Evolutionary conservation across 2,888 invertebrate genomes (phyloP).

Genomic region (Tholera decimalis): DNA sequence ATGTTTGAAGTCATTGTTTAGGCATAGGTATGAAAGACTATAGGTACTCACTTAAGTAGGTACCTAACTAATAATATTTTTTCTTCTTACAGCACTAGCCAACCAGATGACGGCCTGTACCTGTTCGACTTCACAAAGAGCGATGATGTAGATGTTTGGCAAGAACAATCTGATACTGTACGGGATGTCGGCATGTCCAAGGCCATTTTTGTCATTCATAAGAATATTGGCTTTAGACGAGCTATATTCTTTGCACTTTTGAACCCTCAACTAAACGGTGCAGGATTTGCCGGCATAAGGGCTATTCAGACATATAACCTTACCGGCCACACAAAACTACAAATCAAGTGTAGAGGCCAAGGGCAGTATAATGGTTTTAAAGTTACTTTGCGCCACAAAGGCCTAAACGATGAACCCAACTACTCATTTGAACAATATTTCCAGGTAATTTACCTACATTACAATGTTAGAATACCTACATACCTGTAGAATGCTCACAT

Average conservation of each 20-base stretch:
- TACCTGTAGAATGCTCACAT: background rate
- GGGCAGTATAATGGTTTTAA: conserved; percentile 92
- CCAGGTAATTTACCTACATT: conserved; percentile 88
- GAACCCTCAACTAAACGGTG: conserved; percentile 93
- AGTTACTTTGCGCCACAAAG: conserved; percentile 91
- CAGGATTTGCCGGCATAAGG: conserved; percentile 93
- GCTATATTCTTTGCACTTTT: conserved; percentile 92
- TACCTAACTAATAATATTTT: conserved; percentile 7
- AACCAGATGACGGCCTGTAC: conserved; percentile 74
- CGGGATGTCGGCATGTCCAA: conserved; percentile 93
- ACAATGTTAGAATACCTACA: no score
- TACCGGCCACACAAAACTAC: conserved; percentile 85
- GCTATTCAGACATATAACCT: conserved; percentile 89
- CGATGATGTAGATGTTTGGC: conserved; percentile 90
- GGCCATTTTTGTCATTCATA: conserved; percentile 91
- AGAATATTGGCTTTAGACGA: conserved; percentile 91
- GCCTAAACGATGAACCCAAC: conserved; percentile 90
- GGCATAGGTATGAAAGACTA: no score
- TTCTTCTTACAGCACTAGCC: conserved; percentile 67
- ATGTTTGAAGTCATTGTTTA: no score
- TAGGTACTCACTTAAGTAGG: background rate
- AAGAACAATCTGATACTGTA: conserved; percentile 93
- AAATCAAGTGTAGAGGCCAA: conserved; percentile 91
- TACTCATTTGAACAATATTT: conserved; percentile 92
- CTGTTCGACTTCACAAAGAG: conserved; percentile 92